Evolutionary conservation across 2,888 invertebrate species (phyloP).

Genomic region (Teinopalpus imperialis): DNA sequence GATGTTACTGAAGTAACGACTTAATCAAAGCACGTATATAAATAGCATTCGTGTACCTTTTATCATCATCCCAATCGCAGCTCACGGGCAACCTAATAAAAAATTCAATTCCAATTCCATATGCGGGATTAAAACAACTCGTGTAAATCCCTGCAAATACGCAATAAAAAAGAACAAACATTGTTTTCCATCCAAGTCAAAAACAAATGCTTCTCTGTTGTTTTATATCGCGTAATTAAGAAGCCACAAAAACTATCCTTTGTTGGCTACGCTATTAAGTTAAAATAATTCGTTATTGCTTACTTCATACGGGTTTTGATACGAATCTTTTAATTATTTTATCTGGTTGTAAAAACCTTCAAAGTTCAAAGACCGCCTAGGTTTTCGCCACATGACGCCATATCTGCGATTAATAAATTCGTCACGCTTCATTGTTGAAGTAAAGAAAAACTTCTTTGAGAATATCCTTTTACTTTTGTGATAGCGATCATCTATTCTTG

Average conservation of each 20-base stretch:
- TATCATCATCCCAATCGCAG: conserved; percentile 8
- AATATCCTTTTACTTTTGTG: conserved; percentile 1
- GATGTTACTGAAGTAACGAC: background rate
- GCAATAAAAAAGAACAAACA: conserved; percentile 8
- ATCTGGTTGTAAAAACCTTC: conserved; percentile 45
- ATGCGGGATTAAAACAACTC: conserved; percentile 7
- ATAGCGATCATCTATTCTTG: too few relatives aligned
- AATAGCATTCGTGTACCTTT: background rate
- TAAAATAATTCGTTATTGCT: conserved; percentile 66
- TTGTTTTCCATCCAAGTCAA: conserved; percentile 11
- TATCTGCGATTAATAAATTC: conserved; percentile 24
- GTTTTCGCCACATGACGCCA: conserved; percentile 19
- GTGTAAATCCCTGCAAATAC: conserved; percentile 3
- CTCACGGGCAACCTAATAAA: conserved; percentile 12
- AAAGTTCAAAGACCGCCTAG: conserved; percentile 43
- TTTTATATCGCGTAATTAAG: conserved; percentile 50
- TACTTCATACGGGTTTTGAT: conserved; percentile 49
- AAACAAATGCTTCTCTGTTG: conserved; percentile 37
- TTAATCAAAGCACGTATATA: conserved; percentile 1
- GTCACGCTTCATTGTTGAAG: conserved; percentile 20
- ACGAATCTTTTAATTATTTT: conserved; percentile 67
- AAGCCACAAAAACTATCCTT: conserved; percentile 44
- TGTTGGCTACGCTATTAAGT: conserved; percentile 37
- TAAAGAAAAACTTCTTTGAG: conserved; percentile 5
- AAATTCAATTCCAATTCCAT: conserved; percentile 2